phyloP scores from a whole-genome alignment of 2,888 invertebrate species.

The Bibio marci region DNA sequence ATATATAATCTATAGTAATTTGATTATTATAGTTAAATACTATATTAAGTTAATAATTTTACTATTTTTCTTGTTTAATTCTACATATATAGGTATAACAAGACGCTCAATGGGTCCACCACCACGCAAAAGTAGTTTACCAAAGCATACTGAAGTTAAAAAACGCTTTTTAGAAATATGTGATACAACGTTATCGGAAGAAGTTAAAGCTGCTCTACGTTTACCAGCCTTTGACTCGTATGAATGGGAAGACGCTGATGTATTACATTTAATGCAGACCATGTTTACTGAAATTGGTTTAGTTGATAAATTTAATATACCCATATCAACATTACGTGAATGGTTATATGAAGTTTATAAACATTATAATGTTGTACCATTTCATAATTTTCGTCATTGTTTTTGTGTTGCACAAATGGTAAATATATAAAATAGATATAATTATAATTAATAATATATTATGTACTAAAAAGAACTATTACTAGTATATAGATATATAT shows the following conservation, averaged over 20 bases:
- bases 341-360: slow-evolving; percentile 62
- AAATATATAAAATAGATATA: slow-evolving; percentile 22
- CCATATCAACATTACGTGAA: slow-evolving; percentile 46
- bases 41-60: not conserved
- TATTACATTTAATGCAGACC: slow-evolving; percentile 57
- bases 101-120: slow-evolving; percentile 28
- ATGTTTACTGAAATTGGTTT: slow-evolving; percentile 69
- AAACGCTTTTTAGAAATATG: slow-evolving; percentile 30
- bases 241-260: slow-evolving; percentile 68
- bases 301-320: slow-evolving; percentile 55
- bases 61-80: not conserved
- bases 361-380: slow-evolving; percentile 72
- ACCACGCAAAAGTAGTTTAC: slow-evolving; percentile 30
- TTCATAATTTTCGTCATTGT: slow-evolving; percentile 75
- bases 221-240: slow-evolving; percentile 54
- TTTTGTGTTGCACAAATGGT: slow-evolving; percentile 82
- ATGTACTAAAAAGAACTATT: too few species aligned
- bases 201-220: slow-evolving; percentile 28
- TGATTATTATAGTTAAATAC: not conserved
- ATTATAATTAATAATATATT: too few species aligned
- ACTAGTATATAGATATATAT: too few species aligned
- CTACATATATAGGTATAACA: slow-evolving; percentile 20
- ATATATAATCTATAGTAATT: not conserved
- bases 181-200: slow-evolving; percentile 29
- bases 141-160: slow-evolving; percentile 31